Evolutionary conservation across 2,113 vertebrate species (phyloP).

Genomic region (Carassius gibelio): DNA sequence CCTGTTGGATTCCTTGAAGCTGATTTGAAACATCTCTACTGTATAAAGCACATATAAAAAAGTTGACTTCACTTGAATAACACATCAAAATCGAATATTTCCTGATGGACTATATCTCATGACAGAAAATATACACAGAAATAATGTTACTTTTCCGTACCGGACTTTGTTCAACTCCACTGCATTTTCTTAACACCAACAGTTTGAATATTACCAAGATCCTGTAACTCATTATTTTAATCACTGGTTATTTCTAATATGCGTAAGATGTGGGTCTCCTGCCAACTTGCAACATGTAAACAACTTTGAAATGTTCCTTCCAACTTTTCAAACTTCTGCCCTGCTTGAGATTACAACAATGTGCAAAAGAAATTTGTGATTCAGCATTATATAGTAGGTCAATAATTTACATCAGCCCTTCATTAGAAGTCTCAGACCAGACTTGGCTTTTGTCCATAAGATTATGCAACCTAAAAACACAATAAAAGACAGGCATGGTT

Average conservation of each 20-base stretch:
- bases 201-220: too few species aligned
- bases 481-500: background rate
- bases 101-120: background rate
- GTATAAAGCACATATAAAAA: too few species aligned
- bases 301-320: background rate
- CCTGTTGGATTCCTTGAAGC: background rate
- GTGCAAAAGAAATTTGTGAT: background rate
- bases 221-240: background rate
- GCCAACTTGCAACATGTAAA: background rate
- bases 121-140: background rate
- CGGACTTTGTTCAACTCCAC: background rate
- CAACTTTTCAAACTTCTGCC: background rate
- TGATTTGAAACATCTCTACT: too few species aligned
- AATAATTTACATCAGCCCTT: background rate
- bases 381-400: background rate
- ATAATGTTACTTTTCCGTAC: background rate
- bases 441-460: background rate
- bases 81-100: background rate
- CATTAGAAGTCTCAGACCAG: background rate
- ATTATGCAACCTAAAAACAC: background rate
- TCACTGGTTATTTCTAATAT: background rate
- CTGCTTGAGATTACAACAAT: background rate
- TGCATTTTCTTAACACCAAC: too few species aligned
- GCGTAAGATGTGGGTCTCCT: background rate
- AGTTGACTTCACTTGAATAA: background rate